phyloP scores from a whole-genome alignment of 2,797 vertebrate genomes.

The Sebastes nivosus region DNA sequence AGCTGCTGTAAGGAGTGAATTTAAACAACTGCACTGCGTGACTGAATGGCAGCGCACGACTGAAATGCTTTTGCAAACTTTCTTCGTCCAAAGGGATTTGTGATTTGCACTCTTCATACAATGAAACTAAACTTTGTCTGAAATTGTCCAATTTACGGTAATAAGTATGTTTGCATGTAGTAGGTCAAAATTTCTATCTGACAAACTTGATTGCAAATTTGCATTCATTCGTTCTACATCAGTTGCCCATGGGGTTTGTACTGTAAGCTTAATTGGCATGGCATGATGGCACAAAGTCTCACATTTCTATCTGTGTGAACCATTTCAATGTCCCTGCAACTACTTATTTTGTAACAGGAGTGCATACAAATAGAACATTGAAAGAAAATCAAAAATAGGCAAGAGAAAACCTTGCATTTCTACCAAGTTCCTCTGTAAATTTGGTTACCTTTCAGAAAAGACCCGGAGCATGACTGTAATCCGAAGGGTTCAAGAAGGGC shows the following conservation, averaged over 20 bases:
- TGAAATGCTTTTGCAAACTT: not conserved
- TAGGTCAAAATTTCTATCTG: not conserved
- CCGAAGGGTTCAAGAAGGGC: not conserved
- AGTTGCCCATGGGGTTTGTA: not conserved
- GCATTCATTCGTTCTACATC: not conserved
- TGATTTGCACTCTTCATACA: not conserved
- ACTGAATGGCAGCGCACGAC: too few species aligned
- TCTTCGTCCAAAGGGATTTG: not conserved
- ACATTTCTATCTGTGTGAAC: not conserved
- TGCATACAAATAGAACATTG: not conserved
- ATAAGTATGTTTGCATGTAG: not conserved
- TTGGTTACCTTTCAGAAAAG: not conserved
- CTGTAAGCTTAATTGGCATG: not conserved
- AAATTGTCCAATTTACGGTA: not conserved
- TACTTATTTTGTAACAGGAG: not conserved
- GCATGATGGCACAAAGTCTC: not conserved
- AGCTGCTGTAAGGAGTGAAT: not conserved
- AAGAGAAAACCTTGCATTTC: not conserved
- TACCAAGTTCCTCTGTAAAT: not conserved
- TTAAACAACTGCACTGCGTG: not conserved
- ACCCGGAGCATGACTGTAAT: not conserved
- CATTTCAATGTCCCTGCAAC: accelerated
- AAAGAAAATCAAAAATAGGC: not conserved
- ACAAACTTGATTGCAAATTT: not conserved
- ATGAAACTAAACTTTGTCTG: not conserved